A percentile compares a stretch with the other conserved stretches of the same genome.
Conservation (phyloP, 2,888 invertebrate genomes). For the Leucozona laternaria region DNA sequence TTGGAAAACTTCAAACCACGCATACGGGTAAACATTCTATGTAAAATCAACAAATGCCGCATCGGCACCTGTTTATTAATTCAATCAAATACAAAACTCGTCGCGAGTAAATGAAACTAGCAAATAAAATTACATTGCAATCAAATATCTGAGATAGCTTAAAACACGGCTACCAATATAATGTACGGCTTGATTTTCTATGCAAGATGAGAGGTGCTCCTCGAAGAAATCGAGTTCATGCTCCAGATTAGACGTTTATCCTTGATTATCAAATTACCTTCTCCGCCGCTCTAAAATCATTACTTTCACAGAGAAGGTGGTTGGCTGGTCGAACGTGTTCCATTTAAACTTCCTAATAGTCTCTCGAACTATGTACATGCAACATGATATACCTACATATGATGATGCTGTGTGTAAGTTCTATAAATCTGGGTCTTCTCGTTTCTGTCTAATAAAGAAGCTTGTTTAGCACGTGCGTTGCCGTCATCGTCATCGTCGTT, state of each 20-base stretch:
- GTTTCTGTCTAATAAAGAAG: constrained; percentile 19
- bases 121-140: constrained; percentile 30
- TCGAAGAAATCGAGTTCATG: constrained; percentile 61
- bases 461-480: constrained; percentile 53
- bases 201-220: not conserved
- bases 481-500: not conserved
- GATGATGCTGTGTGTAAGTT: constrained; percentile 9
- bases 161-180: constrained; percentile 17
- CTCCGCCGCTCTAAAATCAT: constrained; percentile 46
- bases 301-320: constrained; percentile 66
- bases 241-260: constrained; percentile 58
- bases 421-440: constrained; percentile 31
- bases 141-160: constrained; percentile 30
- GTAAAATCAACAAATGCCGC: not conserved
- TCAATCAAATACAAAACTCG: constrained; percentile 4
- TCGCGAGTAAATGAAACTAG: constrained; percentile 3
- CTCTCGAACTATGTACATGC: not conserved
- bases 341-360: constrained; percentile 59
- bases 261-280: constrained; percentile 68
- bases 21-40: constrained; percentile 1
- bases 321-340: constrained; percentile 47
- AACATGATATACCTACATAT: not conserved
- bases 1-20: not conserved
- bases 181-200: constrained; percentile 8
- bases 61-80: constrained; percentile 28